Evolutionary conservation across 64 coral and sea anemone genomes (phyloP).

Genomic region (Montipora capricornis): DNA sequence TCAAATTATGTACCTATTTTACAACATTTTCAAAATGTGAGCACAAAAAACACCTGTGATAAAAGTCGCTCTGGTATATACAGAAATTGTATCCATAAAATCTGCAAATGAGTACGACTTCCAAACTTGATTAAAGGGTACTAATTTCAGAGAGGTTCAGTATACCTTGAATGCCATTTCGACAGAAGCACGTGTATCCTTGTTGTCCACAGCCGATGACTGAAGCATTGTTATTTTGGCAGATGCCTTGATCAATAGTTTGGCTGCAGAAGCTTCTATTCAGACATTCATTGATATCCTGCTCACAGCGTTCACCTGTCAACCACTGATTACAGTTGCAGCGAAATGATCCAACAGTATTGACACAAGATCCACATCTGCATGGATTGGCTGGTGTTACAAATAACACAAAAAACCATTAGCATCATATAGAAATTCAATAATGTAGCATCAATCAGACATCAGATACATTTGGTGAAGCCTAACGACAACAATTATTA

Average conservation of each 20-base stretch:
- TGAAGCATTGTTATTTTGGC: not conserved
- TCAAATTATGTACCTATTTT: too few species aligned
- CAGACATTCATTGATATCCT: conserved; percentile 11
- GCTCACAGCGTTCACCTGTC: conserved; percentile 20
- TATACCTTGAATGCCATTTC: not conserved
- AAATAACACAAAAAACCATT: not conserved
- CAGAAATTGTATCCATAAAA: too few species aligned
- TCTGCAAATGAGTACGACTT: too few species aligned
- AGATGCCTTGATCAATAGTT: not conserved
- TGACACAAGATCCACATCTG: not conserved
- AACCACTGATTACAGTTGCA: conserved; percentile 15
- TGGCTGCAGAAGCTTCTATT: not conserved
- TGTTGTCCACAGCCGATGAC: not conserved
- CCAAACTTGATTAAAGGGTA: too few species aligned
- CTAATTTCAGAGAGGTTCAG: too few species aligned
- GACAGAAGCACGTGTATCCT: conserved; percentile 6
- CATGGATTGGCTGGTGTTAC: not conserved
- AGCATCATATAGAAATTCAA: too few species aligned
- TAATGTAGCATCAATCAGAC: too few species aligned
- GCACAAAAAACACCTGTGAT: too few species aligned
- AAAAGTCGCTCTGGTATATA: too few species aligned
- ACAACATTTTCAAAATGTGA: too few species aligned
- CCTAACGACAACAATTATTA: too few species aligned
- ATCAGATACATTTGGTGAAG: too few species aligned
- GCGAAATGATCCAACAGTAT: not conserved